Percentiles rank a stretch among this genome's conserved stretches.
These are phyloP conservation scores for Lynx canadensis DNA, from an alignment of 2,113 vertebrate genomes.

Conservation along the genomic window DNA sequence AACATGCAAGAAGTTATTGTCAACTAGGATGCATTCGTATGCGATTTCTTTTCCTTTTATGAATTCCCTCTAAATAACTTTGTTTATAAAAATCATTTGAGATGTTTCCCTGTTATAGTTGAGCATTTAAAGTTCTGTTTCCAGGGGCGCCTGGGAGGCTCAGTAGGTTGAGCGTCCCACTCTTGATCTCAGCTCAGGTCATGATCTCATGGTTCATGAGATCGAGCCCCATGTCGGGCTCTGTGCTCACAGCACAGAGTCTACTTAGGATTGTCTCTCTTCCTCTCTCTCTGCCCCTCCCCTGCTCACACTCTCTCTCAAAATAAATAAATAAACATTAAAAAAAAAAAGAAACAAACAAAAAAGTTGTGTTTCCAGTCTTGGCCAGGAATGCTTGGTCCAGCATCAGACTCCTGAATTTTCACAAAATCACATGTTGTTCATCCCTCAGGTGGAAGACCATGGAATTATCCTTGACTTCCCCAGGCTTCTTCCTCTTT, in stretches of 20 bases:
- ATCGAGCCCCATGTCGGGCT: no score
- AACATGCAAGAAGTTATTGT: not conserved
- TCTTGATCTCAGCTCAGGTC: no score
- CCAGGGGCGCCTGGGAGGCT: not conserved
- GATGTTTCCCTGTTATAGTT: not conserved
- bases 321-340: no score
- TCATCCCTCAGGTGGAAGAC: not conserved
- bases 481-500: not conserved
- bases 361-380: not conserved
- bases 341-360: no score
- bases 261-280: no score
- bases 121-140: not conserved
- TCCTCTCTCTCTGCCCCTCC: no score
- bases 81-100: not conserved
- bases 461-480: not conserved
- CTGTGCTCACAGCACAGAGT: no score
- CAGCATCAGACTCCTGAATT: not conserved
- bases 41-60: not conserved
- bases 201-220: no score
- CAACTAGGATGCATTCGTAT: not conserved
- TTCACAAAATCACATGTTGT: not conserved
- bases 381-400: not conserved
- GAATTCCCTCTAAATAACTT: not conserved
- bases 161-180: no score
- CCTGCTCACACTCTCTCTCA: no score